Conservation (phyloP, 2,113 vertebrate genomes). For the Calonectris borealis region DNA sequence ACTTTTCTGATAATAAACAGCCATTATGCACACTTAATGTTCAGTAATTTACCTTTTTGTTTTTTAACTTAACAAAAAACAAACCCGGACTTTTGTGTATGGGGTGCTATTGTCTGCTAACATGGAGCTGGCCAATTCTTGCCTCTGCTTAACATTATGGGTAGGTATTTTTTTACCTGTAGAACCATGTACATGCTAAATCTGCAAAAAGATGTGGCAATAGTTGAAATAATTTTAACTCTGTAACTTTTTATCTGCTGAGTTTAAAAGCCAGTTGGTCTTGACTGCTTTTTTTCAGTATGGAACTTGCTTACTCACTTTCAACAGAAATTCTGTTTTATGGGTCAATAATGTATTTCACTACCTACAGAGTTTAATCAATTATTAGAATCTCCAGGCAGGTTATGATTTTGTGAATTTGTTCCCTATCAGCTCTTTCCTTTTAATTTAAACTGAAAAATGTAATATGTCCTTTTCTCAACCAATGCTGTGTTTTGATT, state of each 20-base stretch:
- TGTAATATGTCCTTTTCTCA: neutral
- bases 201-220: neutral
- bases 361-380: neutral
- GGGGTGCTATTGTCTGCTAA: neutral
- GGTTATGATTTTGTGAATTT: neutral
- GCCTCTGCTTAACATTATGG: neutral
- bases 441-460: neutral
- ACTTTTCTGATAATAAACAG: neutral
- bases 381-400: neutral
- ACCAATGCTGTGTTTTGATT: neutral
- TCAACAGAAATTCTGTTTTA: neutral
- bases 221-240: neutral
- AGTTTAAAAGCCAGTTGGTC: neutral
- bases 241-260: neutral
- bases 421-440: neutral
- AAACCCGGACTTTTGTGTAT: neutral
- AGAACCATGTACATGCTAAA: neutral
- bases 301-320: neutral
- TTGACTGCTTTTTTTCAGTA: neutral
- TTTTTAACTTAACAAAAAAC: neutral
- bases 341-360: neutral
- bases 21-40: neutral
- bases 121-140: neutral
- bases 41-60: neutral
- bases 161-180: neutral